These are phyloP conservation scores for Neosilurus mollespiculum DNA, from an alignment of 2,797 vertebrate genomes.

Conservation along the genomic window DNA sequence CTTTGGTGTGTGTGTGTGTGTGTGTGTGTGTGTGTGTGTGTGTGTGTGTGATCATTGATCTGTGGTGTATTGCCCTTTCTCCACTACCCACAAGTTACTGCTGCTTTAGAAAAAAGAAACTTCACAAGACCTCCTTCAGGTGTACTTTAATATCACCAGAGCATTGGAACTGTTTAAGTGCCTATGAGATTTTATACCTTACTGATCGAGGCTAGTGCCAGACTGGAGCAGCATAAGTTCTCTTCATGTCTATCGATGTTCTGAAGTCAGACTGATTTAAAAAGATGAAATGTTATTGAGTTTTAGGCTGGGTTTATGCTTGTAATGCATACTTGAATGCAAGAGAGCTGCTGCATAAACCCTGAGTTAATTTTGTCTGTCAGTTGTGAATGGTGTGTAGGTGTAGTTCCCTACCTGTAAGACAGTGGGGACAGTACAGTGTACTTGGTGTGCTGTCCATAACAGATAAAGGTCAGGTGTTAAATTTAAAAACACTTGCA, in stretches of 20 bases:
- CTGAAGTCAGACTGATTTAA: neutral
- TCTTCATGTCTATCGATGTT: neutral
- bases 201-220: neutral
- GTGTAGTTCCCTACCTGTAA: neutral
- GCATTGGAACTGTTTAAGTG: neutral
- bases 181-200: neutral
- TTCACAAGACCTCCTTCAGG: neutral
- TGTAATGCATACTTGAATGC: neutral
- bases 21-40: neutral
- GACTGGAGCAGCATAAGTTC: neutral
- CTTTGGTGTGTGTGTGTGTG: neutral
- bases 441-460: neutral
- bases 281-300: neutral
- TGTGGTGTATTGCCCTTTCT: neutral
- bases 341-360: neutral
- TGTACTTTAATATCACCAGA: neutral
- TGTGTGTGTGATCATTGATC: slow-evolving; percentile 21
- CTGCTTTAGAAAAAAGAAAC: neutral
- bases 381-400: neutral
- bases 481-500: neutral
- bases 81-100: neutral
- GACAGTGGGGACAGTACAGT: neutral
- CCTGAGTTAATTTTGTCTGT: neutral
- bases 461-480: neutral
- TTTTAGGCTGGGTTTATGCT: neutral